Conservation (phyloP, 1,140 invertebrate genomes). For the Brachystomella parvula region DNA sequence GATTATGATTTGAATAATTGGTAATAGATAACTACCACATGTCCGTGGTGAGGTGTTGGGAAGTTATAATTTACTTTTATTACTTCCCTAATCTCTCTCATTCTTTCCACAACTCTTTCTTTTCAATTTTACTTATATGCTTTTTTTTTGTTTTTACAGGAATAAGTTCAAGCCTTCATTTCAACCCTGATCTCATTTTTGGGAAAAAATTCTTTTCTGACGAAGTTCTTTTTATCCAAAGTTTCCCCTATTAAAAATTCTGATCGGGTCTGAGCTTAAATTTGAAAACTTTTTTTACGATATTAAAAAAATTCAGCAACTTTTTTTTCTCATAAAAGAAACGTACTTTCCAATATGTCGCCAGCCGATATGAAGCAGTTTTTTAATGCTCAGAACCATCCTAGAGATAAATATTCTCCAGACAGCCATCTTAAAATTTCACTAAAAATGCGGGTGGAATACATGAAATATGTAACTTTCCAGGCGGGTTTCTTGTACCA, state of each 20-base stretch:
- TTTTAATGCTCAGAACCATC: no score
- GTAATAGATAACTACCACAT: slow-evolving; percentile 17
- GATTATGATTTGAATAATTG: slow-evolving; percentile 16
- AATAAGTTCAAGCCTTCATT: not conserved
- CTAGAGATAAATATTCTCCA: no score
- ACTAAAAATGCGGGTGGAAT: slow-evolving; percentile 1
- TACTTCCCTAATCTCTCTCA: not conserved
- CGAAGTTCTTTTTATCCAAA: no score
- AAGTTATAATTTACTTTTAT: slow-evolving; percentile 5
- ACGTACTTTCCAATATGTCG: no score
- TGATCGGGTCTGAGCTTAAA: no score
- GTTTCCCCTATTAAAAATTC: no score
- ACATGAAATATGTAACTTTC: no score
- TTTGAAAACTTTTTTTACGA: not conserved
- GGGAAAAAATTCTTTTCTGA: no score
- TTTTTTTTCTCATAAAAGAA: not conserved
- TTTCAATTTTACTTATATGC: not conserved
- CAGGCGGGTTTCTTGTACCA: no score
- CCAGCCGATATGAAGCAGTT: no score
- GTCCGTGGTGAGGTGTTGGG: slow-evolving; percentile 10
- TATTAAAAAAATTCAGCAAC: not conserved
- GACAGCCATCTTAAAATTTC: no score
- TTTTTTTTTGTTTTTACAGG: not conserved
- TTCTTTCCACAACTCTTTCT: not conserved
- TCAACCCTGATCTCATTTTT: no score